Base-by-base conservation (phyloP, 2,797 vertebrate species). In the Ciconia nigra region DNA sequence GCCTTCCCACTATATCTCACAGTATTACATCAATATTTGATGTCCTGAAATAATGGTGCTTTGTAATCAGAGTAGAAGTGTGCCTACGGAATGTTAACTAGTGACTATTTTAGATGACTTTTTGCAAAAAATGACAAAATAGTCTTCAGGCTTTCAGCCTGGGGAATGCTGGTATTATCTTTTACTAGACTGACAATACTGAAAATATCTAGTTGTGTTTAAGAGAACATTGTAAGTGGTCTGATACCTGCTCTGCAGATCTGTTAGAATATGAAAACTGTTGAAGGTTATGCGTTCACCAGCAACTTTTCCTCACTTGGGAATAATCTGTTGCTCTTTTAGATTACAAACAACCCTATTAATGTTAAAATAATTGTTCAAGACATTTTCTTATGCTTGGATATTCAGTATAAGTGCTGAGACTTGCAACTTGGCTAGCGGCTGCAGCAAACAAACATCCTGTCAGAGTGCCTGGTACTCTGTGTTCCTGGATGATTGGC, bases 401-500 rank as follows among this genome's bases (percentile, higher is more conserved):
- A 95, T 96, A 96, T 95, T 96, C 72, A 87, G 72, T 67, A n/a
- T 96, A 98, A 97, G 83, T 97, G 97, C 96, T 93, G 90, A 97
- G 96, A 96, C 95, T 95, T 97, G 96, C 96, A 96, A 93, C 86
- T 97, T 97, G 96, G 97, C 94, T 96, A 96, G 94, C 22, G 42
- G 89, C 86, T 82, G 95, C 74, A 97, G 97, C 96, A 97, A 97
- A 97, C 95, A 98, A 98, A 98, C 98, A 98, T 98, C 98, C 98
- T 98, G 98, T 97, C 90, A 87, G 96, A 97, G 86, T 73, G 97
- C 92, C 95, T 90, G 80, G 98, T 97, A 97, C 98, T 98, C 55
- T 5, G 81, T 97, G 98, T 98, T 98, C 98, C 96, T 96, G 94
- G 90, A 83, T 98, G 97, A 98, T 97, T 98, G 97, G 90, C 98